phyloP scores from a whole-genome alignment of 2,888 invertebrate genomes.

The Oxycera nigricornis region DNA sequence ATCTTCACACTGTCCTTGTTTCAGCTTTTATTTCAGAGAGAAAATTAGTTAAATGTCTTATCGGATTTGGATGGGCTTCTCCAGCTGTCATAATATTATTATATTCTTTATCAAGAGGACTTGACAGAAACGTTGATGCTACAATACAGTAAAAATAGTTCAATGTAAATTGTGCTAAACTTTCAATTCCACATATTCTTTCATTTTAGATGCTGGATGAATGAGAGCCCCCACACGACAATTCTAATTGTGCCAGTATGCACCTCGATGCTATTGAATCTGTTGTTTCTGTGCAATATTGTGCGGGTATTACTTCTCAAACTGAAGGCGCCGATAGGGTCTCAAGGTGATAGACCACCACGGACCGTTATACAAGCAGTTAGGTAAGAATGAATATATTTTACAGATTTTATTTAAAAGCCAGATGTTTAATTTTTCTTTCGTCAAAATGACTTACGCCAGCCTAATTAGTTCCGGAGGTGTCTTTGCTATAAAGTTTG shows the following conservation, averaged over 20 bases:
- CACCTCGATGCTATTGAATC: constrained; percentile 80
- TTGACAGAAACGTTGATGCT: constrained; percentile 63
- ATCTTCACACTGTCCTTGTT: constrained; percentile 91
- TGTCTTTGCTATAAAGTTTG: too few relatives aligned
- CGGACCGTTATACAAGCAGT: constrained; percentile 79
- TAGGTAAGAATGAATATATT: constrained; percentile 63
- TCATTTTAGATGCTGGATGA: constrained; percentile 76
- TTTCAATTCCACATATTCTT: not conserved
- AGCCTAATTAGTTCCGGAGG: too few relatives aligned
- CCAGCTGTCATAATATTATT: constrained; percentile 73
- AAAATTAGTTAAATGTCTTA: constrained; percentile 81
- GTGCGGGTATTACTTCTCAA: constrained; percentile 85
- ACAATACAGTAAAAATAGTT: constrained; percentile 63
- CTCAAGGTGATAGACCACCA: constrained; percentile 71
- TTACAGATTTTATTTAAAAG: not conserved
- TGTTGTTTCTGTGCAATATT: constrained; percentile 88
- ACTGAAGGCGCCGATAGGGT: constrained; percentile 73
- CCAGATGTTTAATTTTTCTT: too few relatives aligned
- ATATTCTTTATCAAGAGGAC: constrained; percentile 72
- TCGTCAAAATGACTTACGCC: too few relatives aligned
- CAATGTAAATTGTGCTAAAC: not conserved
- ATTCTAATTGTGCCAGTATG: constrained; percentile 81
- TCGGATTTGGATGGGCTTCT: constrained; percentile 84
- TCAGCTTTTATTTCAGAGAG: constrained; percentile 90
- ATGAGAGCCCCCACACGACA: constrained; percentile 73